Evolutionary conservation across 2,888 invertebrate species (phyloP).

Genomic region (Vesta saturnalis): DNA sequence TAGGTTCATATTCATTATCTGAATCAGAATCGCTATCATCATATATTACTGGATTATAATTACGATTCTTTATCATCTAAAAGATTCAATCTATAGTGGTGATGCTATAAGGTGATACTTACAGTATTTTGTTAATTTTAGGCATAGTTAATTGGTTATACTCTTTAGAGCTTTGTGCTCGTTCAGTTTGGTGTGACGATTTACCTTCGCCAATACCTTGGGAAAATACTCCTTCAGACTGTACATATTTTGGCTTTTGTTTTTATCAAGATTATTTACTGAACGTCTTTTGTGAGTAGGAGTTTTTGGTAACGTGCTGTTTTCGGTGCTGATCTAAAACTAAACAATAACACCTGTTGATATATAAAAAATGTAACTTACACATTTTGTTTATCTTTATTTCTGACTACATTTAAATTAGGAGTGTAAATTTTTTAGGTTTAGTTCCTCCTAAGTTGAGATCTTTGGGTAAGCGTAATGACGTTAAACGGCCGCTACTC

Average conservation of each 20-base stretch:
- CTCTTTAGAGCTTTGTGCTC: constrained; percentile 27
- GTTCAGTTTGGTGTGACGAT: constrained; percentile 42
- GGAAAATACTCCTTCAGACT: constrained; percentile 57
- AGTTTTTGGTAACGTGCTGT: constrained; percentile 15
- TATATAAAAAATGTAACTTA: constrained; percentile 14
- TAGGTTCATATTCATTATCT: constrained; percentile 46
- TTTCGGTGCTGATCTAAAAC: neutral
- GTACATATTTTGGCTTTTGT: constrained; percentile 45
- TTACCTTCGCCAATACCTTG: constrained; percentile 51
- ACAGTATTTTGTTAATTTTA: constrained; percentile 43
- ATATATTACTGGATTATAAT: constrained; percentile 50
- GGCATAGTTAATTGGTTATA: constrained; percentile 34
- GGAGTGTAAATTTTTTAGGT: constrained; percentile 57
- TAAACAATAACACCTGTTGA: neutral
- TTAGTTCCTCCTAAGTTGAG: constrained; percentile 56
- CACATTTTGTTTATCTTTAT: constrained; percentile 47
- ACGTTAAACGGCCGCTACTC: constrained; percentile 50
- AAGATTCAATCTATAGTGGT: too few relatives aligned
- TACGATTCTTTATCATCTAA: constrained; percentile 49
- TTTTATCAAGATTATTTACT: neutral
- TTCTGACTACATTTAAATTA: constrained; percentile 57
- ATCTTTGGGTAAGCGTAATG: constrained; percentile 55
- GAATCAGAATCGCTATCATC: constrained; percentile 49
- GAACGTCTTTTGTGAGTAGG: constrained; percentile 3
- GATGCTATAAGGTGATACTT: too few relatives aligned